phyloP scores from a whole-genome alignment of 2,113 vertebrate genomes.

The Phycodurus eques region DNA sequence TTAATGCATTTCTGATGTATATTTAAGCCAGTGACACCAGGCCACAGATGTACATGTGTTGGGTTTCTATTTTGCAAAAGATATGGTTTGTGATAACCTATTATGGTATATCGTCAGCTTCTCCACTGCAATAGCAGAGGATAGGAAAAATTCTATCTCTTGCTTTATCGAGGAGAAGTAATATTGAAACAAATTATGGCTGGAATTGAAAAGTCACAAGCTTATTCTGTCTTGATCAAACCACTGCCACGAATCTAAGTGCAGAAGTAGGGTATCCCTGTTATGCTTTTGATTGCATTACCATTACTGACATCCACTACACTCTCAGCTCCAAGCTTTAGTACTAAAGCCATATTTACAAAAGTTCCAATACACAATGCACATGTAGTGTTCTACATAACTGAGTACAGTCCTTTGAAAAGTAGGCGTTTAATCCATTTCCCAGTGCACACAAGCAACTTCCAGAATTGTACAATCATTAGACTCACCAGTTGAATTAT shows the following conservation, averaged over 20 bases:
- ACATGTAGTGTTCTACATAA: background rate
- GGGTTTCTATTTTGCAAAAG: constrained; percentile 95
- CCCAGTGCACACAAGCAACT: background rate
- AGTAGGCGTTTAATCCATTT: background rate
- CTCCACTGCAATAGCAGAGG: constrained; percentile 65
- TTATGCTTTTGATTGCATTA: constrained; percentile 89
- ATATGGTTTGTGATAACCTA: constrained; percentile 93
- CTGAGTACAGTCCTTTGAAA: background rate
- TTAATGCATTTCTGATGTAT: constrained; percentile 99
- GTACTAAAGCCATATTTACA: constrained; percentile 39
- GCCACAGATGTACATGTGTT: constrained; percentile 99
- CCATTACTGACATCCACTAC: constrained; percentile 87
- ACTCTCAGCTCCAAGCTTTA: constrained; percentile 48
- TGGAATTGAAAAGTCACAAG: constrained; percentile 99
- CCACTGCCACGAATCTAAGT: constrained; percentile 93
- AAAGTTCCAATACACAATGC: constrained; percentile 10
- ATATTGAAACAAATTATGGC: constrained; percentile 99
- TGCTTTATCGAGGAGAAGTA: constrained; percentile 86
- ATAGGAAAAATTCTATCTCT: constrained; percentile 95
- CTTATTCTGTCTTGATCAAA: constrained; percentile 99
- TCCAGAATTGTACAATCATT: background rate
- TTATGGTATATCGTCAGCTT: constrained; percentile 89
- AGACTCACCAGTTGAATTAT: background rate
- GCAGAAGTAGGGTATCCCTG: constrained; percentile 84
- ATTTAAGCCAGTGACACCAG: constrained; percentile 92